Conservation (phyloP, 2,113 vertebrate genomes). For the Steatornis caripensis region DNA sequence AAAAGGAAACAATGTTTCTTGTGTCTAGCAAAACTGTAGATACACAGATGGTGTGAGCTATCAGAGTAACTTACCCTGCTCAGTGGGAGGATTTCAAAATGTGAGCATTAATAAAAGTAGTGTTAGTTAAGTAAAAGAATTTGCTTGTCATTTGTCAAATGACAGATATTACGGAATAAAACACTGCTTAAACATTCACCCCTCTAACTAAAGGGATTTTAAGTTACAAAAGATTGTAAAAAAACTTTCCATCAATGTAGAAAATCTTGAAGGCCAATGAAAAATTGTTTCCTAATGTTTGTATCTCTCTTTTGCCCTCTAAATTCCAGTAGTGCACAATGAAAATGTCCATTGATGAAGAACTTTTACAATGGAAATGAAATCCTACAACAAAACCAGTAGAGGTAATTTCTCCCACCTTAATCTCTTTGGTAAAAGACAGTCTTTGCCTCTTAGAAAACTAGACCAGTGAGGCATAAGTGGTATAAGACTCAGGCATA, state of each 20-base stretch:
- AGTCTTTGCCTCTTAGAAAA: not conserved
- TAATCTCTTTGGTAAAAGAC: not conserved
- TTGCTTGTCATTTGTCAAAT: not conserved
- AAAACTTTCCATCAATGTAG: not conserved
- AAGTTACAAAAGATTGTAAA: not conserved
- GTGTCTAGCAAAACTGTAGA: not conserved
- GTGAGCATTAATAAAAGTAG: not conserved
- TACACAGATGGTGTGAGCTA: not conserved
- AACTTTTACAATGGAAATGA: not conserved
- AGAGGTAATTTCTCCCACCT: not conserved
- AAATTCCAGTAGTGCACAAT: not conserved
- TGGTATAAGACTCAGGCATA: not conserved
- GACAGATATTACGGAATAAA: not conserved
- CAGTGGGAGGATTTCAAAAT: not conserved
- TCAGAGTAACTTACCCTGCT: not conserved
- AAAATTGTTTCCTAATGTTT: not conserved
- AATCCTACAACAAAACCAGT: accelerated
- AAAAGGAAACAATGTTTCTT: not conserved
- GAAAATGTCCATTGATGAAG: not conserved
- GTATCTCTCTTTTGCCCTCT: not conserved
- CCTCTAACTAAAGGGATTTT: not conserved
- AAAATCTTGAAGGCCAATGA: not conserved
- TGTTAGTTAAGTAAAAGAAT: not conserved
- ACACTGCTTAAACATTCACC: not conserved
- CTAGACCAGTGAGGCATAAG: not conserved